These are phyloP conservation scores for Zootermopsis nevadensis DNA, from an alignment of 2,888 invertebrate species.

Conservation along the genomic window DNA sequence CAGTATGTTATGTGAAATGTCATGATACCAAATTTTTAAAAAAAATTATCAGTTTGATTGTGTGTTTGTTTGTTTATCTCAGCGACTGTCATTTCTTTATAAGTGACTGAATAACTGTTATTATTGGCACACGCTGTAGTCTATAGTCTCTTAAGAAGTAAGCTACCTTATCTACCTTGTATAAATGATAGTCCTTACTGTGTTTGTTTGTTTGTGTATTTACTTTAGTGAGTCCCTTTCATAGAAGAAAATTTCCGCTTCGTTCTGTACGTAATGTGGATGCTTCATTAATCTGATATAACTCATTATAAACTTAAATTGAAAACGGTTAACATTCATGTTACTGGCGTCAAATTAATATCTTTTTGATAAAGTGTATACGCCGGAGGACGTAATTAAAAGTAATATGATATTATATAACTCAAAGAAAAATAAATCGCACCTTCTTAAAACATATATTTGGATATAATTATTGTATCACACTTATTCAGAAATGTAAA, in stretches of 20 bases:
- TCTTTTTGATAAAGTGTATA: not conserved
- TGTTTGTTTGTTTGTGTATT: not conserved
- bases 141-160: not conserved
- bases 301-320: slow-evolving; percentile 2
- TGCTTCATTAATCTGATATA: not conserved
- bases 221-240: not conserved
- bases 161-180: not conserved
- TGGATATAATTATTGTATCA: too few relatives aligned
- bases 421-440: too few relatives aligned
- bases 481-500: too few relatives aligned
- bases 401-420: not conserved
- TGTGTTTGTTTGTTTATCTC: too few relatives aligned
- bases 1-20: too few relatives aligned
- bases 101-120: too few relatives aligned
- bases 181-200: not conserved
- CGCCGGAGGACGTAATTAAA: not conserved
- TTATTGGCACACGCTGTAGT: not conserved
- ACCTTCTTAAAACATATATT: too few relatives aligned
- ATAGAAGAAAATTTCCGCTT: not conserved
- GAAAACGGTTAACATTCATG: slow-evolving; percentile 22
- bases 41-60: too few relatives aligned
- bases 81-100: too few relatives aligned
- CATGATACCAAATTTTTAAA: too few relatives aligned
- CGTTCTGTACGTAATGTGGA: not conserved
- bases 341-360: not conserved